These are phyloP conservation scores for Centropristis striata DNA, from an alignment of 2,113 vertebrate species.

Conservation along the genomic window DNA sequence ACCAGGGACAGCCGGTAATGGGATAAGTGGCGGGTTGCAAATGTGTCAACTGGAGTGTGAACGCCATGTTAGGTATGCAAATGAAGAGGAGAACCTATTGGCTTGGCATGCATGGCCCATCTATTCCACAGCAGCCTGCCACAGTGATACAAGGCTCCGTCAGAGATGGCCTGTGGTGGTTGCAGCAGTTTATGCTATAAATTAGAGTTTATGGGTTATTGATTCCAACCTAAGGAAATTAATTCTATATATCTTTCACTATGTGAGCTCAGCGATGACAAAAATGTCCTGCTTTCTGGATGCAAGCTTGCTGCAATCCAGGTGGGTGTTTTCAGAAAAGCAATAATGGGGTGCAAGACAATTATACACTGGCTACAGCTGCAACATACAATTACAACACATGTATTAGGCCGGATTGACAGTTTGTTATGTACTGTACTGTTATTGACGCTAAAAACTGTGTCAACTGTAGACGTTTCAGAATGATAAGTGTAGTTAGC, in stretches of 20 bases:
- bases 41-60: conserved; percentile 82
- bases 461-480: too few relatives aligned
- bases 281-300: conserved; percentile 17
- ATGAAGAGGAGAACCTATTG: conserved; percentile 68
- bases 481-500: too few relatives aligned
- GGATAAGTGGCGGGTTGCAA: conserved; percentile 82
- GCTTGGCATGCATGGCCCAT: conserved; percentile 61
- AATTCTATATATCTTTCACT: conserved; percentile 40
- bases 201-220: conserved; percentile 61
- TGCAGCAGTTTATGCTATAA: conserved; percentile 46
- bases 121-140: conserved; percentile 56
- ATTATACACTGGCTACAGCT: background rate
- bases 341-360: background rate
- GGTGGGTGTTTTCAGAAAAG: background rate
- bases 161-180: conserved; percentile 43
- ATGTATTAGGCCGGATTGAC: too few relatives aligned
- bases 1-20: conserved; percentile 76
- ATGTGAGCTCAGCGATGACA: conserved; percentile 21
- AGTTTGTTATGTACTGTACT: background rate
- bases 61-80: conserved; percentile 79
- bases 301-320: background rate
- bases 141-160: conserved; percentile 43
- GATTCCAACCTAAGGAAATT: conserved; percentile 57
- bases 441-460: background rate
- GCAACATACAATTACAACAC: background rate